Conservation (phyloP, 2,888 invertebrate genomes). For the Agonopterix heracliana region DNA sequence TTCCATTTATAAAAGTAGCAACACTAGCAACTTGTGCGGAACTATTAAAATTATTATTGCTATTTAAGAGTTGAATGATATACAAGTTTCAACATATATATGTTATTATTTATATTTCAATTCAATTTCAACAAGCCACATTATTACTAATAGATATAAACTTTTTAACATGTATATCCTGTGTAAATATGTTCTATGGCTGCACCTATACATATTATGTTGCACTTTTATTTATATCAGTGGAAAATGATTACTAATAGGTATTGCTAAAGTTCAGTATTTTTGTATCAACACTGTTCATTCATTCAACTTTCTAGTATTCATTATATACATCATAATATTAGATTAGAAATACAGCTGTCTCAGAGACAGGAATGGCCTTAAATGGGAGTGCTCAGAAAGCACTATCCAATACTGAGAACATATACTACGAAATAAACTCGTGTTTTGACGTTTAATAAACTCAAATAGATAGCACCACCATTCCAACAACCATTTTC, state of each 20-base stretch:
- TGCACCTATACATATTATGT: constrained; percentile 19
- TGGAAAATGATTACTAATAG: neutral
- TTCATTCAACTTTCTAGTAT: neutral
- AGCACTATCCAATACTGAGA: constrained; percentile 6
- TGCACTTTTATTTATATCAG: constrained; percentile 5
- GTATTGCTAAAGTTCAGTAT: neutral
- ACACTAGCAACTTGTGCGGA: constrained; percentile 2
- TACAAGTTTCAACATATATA: constrained; percentile 4
- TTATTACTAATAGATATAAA: constrained; percentile 20
- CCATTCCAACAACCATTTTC: constrained; percentile 52
- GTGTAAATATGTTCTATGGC: constrained; percentile 28
- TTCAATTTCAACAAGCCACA: constrained; percentile 6
- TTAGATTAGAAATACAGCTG: constrained; percentile 12
- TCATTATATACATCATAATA: neutral
- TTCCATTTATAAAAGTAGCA: neutral
- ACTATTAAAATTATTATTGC: neutral
- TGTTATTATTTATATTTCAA: constrained; percentile 3
- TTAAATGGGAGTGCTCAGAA: constrained; percentile 9
- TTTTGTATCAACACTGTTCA: neutral
- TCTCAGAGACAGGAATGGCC: constrained; percentile 20
- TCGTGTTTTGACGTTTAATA: constrained; percentile 7
- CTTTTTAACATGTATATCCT: constrained; percentile 18
- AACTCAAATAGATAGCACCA: constrained; percentile 56
- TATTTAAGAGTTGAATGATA: neutral
- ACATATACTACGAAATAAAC: constrained; percentile 2